Conservation (phyloP, 2,888 invertebrate species). For the Metellina segmentata region DNA sequence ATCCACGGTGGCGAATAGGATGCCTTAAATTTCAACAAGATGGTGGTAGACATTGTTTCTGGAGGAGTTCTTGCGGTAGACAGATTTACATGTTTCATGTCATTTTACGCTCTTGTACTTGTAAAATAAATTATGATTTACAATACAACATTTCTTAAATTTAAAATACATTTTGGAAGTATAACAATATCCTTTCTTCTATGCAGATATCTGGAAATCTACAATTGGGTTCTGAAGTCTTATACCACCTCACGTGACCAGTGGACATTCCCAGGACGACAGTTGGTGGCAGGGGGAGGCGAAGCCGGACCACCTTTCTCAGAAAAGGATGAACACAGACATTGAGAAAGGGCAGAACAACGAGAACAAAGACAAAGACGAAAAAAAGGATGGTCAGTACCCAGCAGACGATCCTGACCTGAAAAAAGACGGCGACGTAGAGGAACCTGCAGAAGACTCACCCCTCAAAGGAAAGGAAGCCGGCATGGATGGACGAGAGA, state of each 20-base stretch:
- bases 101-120: too few species aligned
- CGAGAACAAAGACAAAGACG: constrained; percentile 5
- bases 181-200: neutral
- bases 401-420: constrained; percentile 55
- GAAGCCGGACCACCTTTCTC: constrained; percentile 8
- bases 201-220: constrained; percentile 3
- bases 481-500: constrained; percentile 52
- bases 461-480: constrained; percentile 70
- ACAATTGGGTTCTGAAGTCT: neutral
- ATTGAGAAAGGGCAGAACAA: constrained; percentile 51
- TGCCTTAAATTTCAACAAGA: too few species aligned
- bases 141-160: too few species aligned
- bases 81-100: too few species aligned
- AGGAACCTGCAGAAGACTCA: constrained; percentile 72
- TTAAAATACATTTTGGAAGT: too few species aligned
- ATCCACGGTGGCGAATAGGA: too few species aligned
- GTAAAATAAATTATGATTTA: too few species aligned
- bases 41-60: too few species aligned
- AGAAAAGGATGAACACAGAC: constrained; percentile 58
- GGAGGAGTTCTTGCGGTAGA: too few species aligned
- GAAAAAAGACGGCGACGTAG: constrained; percentile 68
- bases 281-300: constrained; percentile 32
- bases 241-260: neutral
- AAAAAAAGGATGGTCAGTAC: constrained; percentile 44
- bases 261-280: neutral